Evolutionary conservation across 2,113 vertebrate genomes (phyloP), one percentile per base, ranked within the genome.

Genomic region (Lampris incognitus): DNA sequence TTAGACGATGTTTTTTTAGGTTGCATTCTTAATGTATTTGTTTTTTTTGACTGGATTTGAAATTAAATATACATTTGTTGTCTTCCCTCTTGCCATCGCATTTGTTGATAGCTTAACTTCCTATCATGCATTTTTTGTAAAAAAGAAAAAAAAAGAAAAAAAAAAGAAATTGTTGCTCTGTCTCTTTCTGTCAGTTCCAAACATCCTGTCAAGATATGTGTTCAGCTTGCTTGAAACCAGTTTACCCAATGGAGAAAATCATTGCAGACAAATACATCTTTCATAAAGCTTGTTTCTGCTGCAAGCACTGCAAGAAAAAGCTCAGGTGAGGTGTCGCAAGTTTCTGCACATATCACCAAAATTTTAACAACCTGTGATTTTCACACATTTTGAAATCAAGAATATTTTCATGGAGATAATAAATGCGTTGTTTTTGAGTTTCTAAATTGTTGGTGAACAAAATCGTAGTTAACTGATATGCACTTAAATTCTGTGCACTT

Each of bases 231-330:
- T 79, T 88, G 70, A 93, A 91, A 84, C 92, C 95, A 2, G 93
- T 94, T 72, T 95, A 94, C 81, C 73, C 92, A 13, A 91, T 93
- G 94, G 95, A 97, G 88, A 71, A 89, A 82, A 90, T 95, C 56
- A 81, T 81, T 38, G 69, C 92, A 7, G 94, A 94, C 84, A 93
- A 92, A 76, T 76, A 87, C 40, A 89, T 93, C 68, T 92, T 96
- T 77, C 95, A 97, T 84, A 93, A 11, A 88, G 89, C 76, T 0
- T 96, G 96, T 85, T 96, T 97, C 91, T 93, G 94, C 88, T 97
- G 96, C 77, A 95, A 92, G 67, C 58, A 92, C 67, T 97, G 96
- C 0, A 67, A 93, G 69, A 95, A 89, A 91, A 95, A 93, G 77
- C 82, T 97, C 40, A 97, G 96, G 96, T 97, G 91, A 95, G 95